phyloP scores from a whole-genome alignment of 64 coral and sea anemone genomes.

The Porites australiensis region DNA sequence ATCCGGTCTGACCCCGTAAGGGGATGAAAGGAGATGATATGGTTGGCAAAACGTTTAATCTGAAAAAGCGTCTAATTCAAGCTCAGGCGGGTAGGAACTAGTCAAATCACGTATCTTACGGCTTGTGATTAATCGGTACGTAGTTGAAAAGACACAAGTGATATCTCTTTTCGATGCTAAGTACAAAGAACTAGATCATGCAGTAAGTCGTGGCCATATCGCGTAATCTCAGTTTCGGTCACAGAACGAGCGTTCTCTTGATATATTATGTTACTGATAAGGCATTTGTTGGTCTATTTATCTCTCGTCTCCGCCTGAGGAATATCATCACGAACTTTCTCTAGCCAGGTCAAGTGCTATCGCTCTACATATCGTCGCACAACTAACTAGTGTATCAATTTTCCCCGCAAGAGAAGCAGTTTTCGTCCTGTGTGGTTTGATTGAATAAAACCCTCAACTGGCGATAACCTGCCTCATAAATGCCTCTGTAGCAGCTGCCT shows the following conservation, averaged over 20 bases:
- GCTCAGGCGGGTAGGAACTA: not conserved
- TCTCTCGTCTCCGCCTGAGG: not conserved
- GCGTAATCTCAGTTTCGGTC: not conserved
- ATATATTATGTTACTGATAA: conserved; percentile 43
- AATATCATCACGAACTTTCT: not conserved
- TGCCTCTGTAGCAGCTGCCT: too few relatives aligned
- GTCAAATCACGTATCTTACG: not conserved
- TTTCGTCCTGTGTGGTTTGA: not conserved
- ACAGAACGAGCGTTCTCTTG: not conserved
- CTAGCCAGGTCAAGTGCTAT: conserved; percentile 16
- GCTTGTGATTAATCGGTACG: not conserved
- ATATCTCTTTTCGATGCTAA: not conserved
- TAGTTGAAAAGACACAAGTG: not conserved
- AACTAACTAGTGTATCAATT: not conserved
- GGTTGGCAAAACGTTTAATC: not conserved
- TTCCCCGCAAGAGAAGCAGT: not conserved
- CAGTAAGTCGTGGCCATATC: not conserved
- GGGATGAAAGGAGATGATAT: not conserved
- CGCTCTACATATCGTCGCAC: not conserved
- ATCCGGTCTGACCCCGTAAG: not conserved
- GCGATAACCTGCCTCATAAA: too few relatives aligned
- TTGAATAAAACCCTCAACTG: not conserved
- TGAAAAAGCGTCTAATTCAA: not conserved
- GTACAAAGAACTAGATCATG: not conserved
- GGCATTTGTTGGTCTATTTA: conserved; percentile 3